phyloP scores from a whole-genome alignment of 1,140 invertebrate species.

The Psix sp. region DNA sequence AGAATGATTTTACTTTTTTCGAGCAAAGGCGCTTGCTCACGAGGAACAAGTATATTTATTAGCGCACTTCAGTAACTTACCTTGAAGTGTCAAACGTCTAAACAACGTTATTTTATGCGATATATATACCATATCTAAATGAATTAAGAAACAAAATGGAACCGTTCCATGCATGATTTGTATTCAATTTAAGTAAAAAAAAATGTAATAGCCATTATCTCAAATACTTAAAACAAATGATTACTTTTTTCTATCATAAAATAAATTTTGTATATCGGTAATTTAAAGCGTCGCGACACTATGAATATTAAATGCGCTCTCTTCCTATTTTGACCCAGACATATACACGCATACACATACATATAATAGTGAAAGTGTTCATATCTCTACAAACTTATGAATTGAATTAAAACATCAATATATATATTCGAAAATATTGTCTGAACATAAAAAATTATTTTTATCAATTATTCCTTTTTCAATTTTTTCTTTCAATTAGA shows the following conservation, averaged over 20 bases:
- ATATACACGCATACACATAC: no score
- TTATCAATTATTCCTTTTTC: background rate
- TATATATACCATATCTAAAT: constrained; percentile 18
- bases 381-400: constrained; percentile 10
- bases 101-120: constrained; percentile 47
- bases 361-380: constrained; percentile 27
- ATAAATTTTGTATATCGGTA: constrained; percentile 8
- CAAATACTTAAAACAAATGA: no score
- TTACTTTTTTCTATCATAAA: background rate
- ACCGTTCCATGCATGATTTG: no score
- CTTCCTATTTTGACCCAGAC: constrained; percentile 12
- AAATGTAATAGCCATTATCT: no score
- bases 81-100: constrained; percentile 58
- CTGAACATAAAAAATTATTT: no score
- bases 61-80: constrained; percentile 33
- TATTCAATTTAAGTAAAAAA: no score
- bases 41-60: constrained; percentile 30
- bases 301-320: constrained; percentile 26
- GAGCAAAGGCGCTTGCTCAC: constrained; percentile 18
- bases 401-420: constrained; percentile 11
- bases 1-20: constrained; percentile 19
- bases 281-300: constrained; percentile 20
- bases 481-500: background rate
- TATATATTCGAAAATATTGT: no score
- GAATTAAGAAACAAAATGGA: background rate